Conservation (phyloP, 2,797 vertebrate genomes). For the Crocodylus rhombifer region DNA sequence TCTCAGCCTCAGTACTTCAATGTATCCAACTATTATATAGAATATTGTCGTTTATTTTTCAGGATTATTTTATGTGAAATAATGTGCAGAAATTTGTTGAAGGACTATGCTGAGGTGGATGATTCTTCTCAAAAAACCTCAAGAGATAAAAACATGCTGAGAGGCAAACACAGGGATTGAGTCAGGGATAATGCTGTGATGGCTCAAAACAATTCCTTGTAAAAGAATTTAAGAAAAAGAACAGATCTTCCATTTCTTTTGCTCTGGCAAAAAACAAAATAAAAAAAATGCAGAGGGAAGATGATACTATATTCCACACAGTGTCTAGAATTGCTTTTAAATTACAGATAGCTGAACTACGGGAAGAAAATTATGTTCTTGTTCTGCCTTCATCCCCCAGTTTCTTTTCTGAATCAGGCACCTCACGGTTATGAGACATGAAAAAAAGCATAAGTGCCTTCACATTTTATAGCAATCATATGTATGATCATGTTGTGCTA, state of each 20-base stretch:
- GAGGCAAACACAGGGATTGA: neutral
- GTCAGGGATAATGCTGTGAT: neutral
- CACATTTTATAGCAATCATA: neutral
- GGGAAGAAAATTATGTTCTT: neutral
- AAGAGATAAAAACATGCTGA: neutral
- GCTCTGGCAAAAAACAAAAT: neutral
- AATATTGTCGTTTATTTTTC: constrained; percentile 36
- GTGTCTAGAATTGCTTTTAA: neutral
- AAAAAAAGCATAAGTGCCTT: neutral
- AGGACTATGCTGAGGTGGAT: neutral
- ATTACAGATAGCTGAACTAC: neutral
- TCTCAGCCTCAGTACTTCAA: neutral
- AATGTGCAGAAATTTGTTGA: neutral
- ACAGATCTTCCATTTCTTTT: neutral
- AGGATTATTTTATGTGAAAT: constrained; percentile 12
- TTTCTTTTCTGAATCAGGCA: neutral
- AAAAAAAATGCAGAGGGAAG: neutral
- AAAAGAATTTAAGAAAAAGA: neutral
- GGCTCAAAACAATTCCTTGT: neutral
- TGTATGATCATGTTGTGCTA: neutral
- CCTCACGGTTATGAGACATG: neutral
- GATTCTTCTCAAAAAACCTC: neutral
- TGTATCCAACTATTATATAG: neutral
- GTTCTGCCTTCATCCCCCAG: neutral
- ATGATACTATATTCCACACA: neutral